phyloP scores from a whole-genome alignment of 2,797 vertebrate genomes.

The Erpetoichthys calabaricus region DNA sequence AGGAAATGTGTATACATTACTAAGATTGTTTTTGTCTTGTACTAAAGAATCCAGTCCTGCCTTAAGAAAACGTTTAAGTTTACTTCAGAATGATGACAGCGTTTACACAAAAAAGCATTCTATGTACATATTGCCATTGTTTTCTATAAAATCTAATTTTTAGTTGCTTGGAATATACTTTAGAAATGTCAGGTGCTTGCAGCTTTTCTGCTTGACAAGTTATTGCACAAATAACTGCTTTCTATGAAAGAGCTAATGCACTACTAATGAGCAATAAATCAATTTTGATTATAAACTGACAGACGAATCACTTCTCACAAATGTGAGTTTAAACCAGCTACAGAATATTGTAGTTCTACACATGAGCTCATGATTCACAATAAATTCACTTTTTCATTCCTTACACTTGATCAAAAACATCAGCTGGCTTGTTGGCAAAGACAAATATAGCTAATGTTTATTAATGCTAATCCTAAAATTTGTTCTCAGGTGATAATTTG shows the following conservation, averaged over 20 bases:
- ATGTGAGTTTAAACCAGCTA: conserved; percentile 56
- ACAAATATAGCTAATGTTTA: too few relatives aligned
- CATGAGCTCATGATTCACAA: conserved; percentile 38
- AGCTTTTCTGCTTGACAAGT: conserved; percentile 75
- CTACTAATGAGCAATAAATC: conserved; percentile 99
- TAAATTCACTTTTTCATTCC: conserved; percentile 43
- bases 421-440: too few relatives aligned
- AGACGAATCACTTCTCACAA: conserved; percentile 76
- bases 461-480: too few relatives aligned
- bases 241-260: conserved; percentile 93
- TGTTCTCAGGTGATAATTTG: too few relatives aligned
- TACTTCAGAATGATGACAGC: too few relatives aligned
- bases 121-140: not conserved
- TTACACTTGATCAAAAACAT: not conserved
- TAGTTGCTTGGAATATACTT: conserved; percentile 67
- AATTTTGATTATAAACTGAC: conserved; percentile 99
- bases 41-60: too few relatives aligned
- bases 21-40: too few relatives aligned
- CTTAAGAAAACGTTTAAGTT: too few relatives aligned
- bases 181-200: conserved; percentile 90
- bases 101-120: too few relatives aligned
- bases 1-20: too few relatives aligned
- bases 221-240: conserved; percentile 86
- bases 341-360: conserved; percentile 34
- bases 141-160: conserved; percentile 43